Percentiles rank a stretch among this genome's conserved stretches.
Evolutionary conservation across 2,797 vertebrate genomes (phyloP).

Genomic region (Phoebastria nigripes): DNA sequence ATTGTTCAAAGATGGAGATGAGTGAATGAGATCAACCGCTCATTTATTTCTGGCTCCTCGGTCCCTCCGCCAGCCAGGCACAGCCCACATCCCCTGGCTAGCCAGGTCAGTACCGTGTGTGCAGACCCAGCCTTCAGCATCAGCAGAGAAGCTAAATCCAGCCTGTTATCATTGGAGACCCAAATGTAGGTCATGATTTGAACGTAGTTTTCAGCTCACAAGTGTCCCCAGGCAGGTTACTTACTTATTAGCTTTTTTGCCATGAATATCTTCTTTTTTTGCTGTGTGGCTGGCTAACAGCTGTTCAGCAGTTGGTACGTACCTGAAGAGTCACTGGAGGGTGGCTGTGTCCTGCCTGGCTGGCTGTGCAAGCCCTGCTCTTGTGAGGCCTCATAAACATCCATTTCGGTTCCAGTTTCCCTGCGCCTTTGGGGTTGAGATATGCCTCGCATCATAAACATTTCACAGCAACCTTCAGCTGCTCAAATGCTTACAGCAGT

Average conservation of each 20-base stretch:
- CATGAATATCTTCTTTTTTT: not conserved
- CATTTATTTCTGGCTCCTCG: conserved; percentile 11
- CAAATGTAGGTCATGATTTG: not conserved
- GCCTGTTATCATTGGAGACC: not conserved
- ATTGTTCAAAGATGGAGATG: conserved; percentile 42
- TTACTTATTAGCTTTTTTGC: not conserved
- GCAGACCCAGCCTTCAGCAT: not conserved
- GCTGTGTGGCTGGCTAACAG: not conserved
- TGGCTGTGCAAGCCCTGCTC: not conserved
- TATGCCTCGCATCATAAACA: not conserved
- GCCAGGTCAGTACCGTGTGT: not conserved
- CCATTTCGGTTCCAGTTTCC: not conserved
- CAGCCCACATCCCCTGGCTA: not conserved
- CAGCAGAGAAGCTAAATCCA: not conserved
- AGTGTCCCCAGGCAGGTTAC: not conserved
- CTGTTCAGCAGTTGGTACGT: not conserved
- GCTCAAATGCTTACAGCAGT: not conserved
- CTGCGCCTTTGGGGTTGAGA: not conserved
- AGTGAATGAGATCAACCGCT: conserved; percentile 34
- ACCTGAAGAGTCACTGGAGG: not conserved
- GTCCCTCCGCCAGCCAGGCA: not conserved
- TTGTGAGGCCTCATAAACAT: not conserved
- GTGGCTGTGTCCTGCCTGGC: not conserved
- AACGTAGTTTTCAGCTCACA: not conserved
- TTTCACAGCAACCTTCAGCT: not conserved